Base-by-base conservation (phyloP, 2,113 vertebrate genomes). In the Lepidothrix coronata region DNA sequence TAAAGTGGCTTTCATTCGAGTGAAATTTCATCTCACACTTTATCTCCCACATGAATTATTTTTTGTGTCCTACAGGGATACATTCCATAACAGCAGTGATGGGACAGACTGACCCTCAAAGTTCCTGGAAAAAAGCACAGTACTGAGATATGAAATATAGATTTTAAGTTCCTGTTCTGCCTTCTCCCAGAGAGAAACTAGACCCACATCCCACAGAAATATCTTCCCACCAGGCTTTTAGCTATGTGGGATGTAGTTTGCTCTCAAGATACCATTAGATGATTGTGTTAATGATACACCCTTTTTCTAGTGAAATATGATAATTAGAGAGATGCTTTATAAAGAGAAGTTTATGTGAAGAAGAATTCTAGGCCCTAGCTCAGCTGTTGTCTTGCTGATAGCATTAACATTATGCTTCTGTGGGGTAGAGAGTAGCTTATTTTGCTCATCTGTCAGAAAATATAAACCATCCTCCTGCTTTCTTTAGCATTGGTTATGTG, bases 231-330 rank as follows among this genome's bases (percentile, higher is more conserved):
- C 9, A 52, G 33, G 5, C 27, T 80, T 66, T 79, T 35, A 75
- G 18, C 35, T 70, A 11, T 58, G 52, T 18, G 48, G 51, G 24
- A n/a, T 58, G 23, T 11, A 37, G 1, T 46, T 95, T 74, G 2
- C 17, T 58, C 46, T 73, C 17, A 73, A 70, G 92, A 84, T 54
- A 48, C 28, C 9, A 20, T 65, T 58, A 87, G 55, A 59, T 27
- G 0, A 17, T 6, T 3, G 0, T 30, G 70, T 74, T n/a, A 73
- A 49, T 54, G 2, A 41, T 9, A 41, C 1, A 3, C 1, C 0
- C 7, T 65, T 68, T 76, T 66, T 49, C 61, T 49, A 80, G 14
- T n/a, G 41, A 76, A 88, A 88, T 31, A 41, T 18, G 2, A 14
- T 90, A 66, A 72, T 61, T 79, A 33, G 39, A n/a, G 14, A 49